These are phyloP conservation scores for Microchirus variegatus DNA, from an alignment of 2,797 vertebrate species.

Conservation along the genomic window DNA sequence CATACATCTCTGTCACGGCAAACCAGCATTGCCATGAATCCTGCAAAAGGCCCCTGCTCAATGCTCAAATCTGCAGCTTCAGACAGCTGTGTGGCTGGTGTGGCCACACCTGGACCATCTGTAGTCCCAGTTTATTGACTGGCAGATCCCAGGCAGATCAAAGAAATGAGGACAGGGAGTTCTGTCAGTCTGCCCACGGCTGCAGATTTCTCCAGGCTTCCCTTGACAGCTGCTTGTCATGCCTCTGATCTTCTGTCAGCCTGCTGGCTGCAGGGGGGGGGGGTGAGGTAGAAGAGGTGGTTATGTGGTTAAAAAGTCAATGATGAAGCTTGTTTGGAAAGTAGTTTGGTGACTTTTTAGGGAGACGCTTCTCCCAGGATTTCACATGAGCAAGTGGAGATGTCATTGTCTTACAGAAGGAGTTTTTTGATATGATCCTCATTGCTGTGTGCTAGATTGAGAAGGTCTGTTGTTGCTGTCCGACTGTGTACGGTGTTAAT, in stretches of 20 bases:
- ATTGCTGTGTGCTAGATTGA: slow-evolving; percentile 28
- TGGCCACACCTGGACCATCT: slow-evolving; percentile 75
- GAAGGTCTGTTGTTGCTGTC: slow-evolving; percentile 24
- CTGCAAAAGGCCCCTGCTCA: slow-evolving; percentile 37
- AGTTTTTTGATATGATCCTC: background rate
- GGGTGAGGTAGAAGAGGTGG: slow-evolving; percentile 29
- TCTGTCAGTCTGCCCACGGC: slow-evolving; percentile 69
- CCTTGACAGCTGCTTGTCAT: slow-evolving; percentile 74
- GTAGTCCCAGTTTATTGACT: slow-evolving; percentile 65
- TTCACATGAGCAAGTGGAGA: background rate
- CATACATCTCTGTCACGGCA: slow-evolving; percentile 40
- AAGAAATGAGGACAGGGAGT: slow-evolving; percentile 64
- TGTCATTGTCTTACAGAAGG: background rate
- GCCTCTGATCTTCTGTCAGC: slow-evolving; percentile 71
- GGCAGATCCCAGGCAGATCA: slow-evolving; percentile 72
- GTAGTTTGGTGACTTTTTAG: slow-evolving; percentile 35
- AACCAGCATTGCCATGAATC: slow-evolving; percentile 40
- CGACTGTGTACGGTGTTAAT: slow-evolving; percentile 52
- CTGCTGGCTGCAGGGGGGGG: slow-evolving; percentile 44
- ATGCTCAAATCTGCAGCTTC: slow-evolving; percentile 36
- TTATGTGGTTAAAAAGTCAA: slow-evolving; percentile 34
- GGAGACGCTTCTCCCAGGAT: slow-evolving; percentile 13
- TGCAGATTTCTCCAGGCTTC: slow-evolving; percentile 65
- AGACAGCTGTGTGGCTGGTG: slow-evolving; percentile 66
- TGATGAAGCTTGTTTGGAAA: slow-evolving; percentile 36